Evolutionary conservation across 2,113 vertebrate genomes (phyloP), one percentile per base, ranked within the genome.

Genomic region (Anser cygnoides): DNA sequence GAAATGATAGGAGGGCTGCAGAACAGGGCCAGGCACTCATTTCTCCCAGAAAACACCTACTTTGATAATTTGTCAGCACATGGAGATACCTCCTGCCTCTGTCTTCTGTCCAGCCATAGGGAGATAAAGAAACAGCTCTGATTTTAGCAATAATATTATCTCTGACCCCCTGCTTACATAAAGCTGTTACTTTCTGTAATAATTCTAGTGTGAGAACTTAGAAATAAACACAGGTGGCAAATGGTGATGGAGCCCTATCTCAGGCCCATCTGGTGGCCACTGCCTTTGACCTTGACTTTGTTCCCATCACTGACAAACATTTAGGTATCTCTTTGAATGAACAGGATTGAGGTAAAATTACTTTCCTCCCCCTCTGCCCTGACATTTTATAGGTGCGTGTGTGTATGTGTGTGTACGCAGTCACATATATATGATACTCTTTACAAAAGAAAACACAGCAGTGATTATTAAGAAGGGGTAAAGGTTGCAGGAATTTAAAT

Each of bases 271-370:
- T 68, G 85, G 90, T 73, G 59, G 23, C 65, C 52, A 35, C 52
- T 82, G 81, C 31, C 59, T 86, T 85, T 92, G 85, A 89, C 93
- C 65, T 81, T 92, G 81, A 77, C 58, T 82, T 86, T 89, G 35
- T 52, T 85, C 37, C 21, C 46, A 31, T 52, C 49, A 73, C 31
- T 21, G 52, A 37, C 0, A 1, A 63, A 50, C 29, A 61, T 57
- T 66, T 66, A 55, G 44, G 31, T 43, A 44, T 93, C 20, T 23
- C 74, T 90, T 26, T 59, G 23, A 90, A 66, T 50, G 13, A 59
- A 59, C 2, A 52, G 15, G 25, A 70, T 49, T 35, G 28, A 79
- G 12, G 37, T 54, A 70, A 94, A 84, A 70, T 71, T 70, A 59
- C 13, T 80, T 79, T 84, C 50, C 26, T 59, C 12, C 18, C 0